These are phyloP conservation scores for Larimichthys crocea DNA, from an alignment of 2,113 vertebrate species.

Conservation along the genomic window DNA sequence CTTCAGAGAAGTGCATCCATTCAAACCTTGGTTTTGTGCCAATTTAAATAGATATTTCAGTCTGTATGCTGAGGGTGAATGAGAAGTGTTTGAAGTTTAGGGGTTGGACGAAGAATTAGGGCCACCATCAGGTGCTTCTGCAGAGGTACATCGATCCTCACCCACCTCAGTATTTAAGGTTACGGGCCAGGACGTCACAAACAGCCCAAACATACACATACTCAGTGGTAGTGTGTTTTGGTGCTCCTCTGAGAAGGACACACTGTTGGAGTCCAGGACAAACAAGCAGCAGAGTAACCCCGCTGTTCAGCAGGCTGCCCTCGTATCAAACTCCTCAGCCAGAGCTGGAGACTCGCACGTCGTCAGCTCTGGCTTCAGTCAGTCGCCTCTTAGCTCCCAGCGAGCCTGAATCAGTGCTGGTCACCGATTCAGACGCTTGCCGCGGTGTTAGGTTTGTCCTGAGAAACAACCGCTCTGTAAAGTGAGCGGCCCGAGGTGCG, in stretches of 20 bases:
- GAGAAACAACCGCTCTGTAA: conserved; percentile 55
- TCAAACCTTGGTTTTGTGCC: conserved; percentile 52
- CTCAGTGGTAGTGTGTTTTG: background rate
- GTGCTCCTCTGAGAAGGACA: conserved; percentile 78
- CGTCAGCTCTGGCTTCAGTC: background rate
- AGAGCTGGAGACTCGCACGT: background rate
- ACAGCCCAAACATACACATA: conserved; percentile 69
- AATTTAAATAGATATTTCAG: conserved; percentile 14
- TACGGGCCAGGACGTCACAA: conserved; percentile 89
- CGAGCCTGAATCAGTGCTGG: background rate
- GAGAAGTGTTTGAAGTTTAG: conserved; percentile 34
- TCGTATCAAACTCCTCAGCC: conserved; percentile 28
- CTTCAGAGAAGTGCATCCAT: conserved; percentile 18
- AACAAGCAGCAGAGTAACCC: conserved; percentile 83
- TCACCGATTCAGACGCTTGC: background rate
- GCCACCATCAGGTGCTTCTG: conserved; percentile 55
- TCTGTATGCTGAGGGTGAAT: background rate
- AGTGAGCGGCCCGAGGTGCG: conserved; percentile 25
- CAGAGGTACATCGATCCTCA: conserved; percentile 84
- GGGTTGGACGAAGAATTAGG: conserved; percentile 71
- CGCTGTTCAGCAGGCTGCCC: conserved; percentile 86
- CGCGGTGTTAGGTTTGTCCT: conserved; percentile 35
- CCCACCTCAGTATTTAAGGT: conserved; percentile 85
- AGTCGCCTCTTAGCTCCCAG: conserved; percentile 29
- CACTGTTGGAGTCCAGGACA: conserved; percentile 44